These are phyloP conservation scores for Loripinus fragilis DNA, from an alignment of 2,888 invertebrate species.

Conservation along the genomic window DNA sequence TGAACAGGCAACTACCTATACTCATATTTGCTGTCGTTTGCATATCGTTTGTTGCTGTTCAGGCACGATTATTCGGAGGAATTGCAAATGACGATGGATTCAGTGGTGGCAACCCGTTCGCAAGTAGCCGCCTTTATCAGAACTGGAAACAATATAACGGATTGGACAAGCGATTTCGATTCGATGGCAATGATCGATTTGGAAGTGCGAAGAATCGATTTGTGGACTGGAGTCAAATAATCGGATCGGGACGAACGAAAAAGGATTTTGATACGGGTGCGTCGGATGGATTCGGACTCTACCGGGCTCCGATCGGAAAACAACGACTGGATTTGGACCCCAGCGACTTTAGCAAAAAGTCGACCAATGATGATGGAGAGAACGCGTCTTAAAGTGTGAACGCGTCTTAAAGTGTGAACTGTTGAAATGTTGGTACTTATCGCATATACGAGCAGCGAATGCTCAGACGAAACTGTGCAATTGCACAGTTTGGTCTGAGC, in stretches of 20 bases:
- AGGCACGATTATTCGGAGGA: neutral
- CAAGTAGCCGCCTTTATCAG: neutral
- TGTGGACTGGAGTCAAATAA: slow-evolving; percentile 1
- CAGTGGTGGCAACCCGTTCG: neutral
- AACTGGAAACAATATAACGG: neutral
- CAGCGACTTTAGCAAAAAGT: neutral
- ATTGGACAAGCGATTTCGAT: neutral
- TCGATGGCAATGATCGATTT: neutral
- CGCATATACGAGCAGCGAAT: too few relatives aligned
- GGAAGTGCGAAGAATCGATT: neutral
- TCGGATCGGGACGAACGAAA: neutral
- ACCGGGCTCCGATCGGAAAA: neutral
- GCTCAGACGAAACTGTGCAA: too few relatives aligned
- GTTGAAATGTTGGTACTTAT: too few relatives aligned
- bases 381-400: neutral
- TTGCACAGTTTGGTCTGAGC: too few relatives aligned
- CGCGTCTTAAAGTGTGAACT: too few relatives aligned
- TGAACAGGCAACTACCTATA: too few relatives aligned
- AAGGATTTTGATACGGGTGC: neutral
- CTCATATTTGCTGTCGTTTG: neutral
- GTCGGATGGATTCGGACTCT: neutral
- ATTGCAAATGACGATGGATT: neutral
- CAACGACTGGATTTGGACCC: neutral
- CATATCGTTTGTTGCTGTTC: neutral
- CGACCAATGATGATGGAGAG: neutral